A percentile compares a stretch with the other conserved stretches of the same genome.
These are phyloP conservation scores for Aradus depressus DNA, from an alignment of 2,888 invertebrate species.

Conservation along the genomic window DNA sequence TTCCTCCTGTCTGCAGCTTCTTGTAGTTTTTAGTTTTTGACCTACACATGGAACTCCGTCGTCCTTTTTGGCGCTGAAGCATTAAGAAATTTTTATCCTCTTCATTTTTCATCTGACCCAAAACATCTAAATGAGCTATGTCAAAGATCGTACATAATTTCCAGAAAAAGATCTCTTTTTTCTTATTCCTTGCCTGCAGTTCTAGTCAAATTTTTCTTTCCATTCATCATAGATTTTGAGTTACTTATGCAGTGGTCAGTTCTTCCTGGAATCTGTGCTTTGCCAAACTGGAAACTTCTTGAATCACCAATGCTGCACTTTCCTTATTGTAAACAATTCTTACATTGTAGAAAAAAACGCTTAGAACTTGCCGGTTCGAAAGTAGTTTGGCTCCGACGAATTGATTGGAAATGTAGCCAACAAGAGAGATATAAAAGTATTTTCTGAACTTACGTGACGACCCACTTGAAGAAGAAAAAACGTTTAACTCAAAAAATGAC, in stretches of 20 bases:
- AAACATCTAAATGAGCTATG: neutral
- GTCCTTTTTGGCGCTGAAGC: neutral
- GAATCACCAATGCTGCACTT: neutral
- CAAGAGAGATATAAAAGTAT: too few species aligned
- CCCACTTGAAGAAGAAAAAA: too few species aligned
- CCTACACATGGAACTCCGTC: too few species aligned
- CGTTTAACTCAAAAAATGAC: too few species aligned
- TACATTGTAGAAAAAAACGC: conserved; percentile 2
- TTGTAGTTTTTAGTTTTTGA: too few species aligned
- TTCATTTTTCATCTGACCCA: neutral
- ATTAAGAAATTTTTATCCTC: neutral
- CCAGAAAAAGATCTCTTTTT: conserved; percentile 13
- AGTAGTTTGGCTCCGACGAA: too few species aligned
- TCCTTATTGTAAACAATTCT: neutral
- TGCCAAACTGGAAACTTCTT: conserved; percentile 8
- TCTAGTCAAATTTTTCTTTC: conserved; percentile 10
- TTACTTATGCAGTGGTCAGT: conserved; percentile 8
- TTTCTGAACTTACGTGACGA: too few species aligned
- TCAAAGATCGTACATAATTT: conserved; percentile 19
- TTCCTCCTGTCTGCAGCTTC: too few species aligned
- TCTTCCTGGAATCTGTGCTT: conserved; percentile 5
- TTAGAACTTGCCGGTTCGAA: too few species aligned
- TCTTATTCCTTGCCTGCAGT: conserved; percentile 8
- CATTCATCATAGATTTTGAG: conserved; percentile 15
- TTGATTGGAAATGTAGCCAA: too few species aligned